These are phyloP conservation scores for Poecile montanus DNA, from an alignment of 2,797 vertebrate genomes.

Conservation along the genomic window DNA sequence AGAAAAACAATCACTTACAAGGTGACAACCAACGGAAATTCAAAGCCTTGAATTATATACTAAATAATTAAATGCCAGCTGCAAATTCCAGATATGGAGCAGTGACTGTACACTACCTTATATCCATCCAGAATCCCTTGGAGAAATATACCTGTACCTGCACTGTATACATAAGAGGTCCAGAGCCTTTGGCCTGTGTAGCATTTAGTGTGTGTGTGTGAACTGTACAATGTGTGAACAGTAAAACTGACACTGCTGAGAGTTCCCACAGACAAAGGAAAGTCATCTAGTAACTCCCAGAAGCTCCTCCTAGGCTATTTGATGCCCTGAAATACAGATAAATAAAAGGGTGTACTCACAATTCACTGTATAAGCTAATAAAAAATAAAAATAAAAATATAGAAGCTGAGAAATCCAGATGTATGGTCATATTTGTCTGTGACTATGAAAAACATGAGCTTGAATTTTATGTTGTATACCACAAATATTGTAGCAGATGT, in stretches of 20 bases:
- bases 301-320: neutral
- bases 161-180: neutral
- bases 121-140: neutral
- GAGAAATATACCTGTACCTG: neutral
- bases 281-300: neutral
- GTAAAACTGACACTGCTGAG: neutral
- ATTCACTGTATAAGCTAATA: neutral
- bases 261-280: neutral
- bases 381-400: neutral
- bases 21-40: slow-evolving; percentile 2
- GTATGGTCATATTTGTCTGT: neutral
- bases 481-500: neutral
- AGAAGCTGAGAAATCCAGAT: neutral
- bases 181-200: neutral
- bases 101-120: neutral
- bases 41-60: slow-evolving; percentile 30
- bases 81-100: slow-evolving; percentile 34
- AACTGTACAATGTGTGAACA: neutral
- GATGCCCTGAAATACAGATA: neutral
- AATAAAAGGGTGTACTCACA: neutral
- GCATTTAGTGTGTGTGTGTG: neutral
- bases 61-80: slow-evolving; percentile 27
- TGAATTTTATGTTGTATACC: neutral
- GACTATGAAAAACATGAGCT: neutral
- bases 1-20: slow-evolving; percentile 12